Conservation (phyloP, 2,888 invertebrate species). For the Agonopterix arenella region DNA sequence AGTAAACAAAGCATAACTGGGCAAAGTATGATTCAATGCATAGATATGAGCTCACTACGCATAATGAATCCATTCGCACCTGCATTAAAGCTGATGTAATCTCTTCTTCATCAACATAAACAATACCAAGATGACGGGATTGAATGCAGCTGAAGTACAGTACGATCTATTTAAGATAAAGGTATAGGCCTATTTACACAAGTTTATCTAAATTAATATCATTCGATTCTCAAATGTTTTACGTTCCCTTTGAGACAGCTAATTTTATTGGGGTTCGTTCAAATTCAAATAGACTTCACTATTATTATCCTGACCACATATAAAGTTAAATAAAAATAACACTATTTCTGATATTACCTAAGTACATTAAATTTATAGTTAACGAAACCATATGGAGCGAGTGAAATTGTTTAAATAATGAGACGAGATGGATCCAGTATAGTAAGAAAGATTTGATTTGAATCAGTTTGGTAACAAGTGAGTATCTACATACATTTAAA, state of each 20-base stretch:
- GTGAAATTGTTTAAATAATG: conserved; percentile 5
- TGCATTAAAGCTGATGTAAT: conserved; percentile 30
- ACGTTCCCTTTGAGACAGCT: neutral
- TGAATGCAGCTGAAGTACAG: conserved; percentile 5
- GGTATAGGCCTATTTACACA: too few species aligned
- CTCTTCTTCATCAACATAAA: conserved; percentile 27
- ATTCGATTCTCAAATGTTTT: too few species aligned
- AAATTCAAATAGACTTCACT: too few species aligned
- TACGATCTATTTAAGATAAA: conserved; percentile 7
- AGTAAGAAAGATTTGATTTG: conserved; percentile 21
- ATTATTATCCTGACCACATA: too few species aligned
- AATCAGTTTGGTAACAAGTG: conserved; percentile 21
- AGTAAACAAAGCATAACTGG: neutral
- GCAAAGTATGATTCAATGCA: conserved; percentile 4
- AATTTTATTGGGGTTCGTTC: too few species aligned
- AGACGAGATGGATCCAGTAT: conserved; percentile 8
- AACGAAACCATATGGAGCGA: too few species aligned
- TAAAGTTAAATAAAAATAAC: too few species aligned
- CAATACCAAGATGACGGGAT: conserved; percentile 19
- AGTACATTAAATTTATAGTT: too few species aligned
- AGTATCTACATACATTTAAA: conserved; percentile 26
- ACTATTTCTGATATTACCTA: too few species aligned
- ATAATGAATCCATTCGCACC: conserved; percentile 28
- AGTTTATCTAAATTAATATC: too few species aligned
- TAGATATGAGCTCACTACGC: conserved; percentile 11